A percentile compares a stretch with the other conserved stretches of the same genome.
Conservation (phyloP, 2,113 vertebrate species). For the Callionymus lyra region DNA sequence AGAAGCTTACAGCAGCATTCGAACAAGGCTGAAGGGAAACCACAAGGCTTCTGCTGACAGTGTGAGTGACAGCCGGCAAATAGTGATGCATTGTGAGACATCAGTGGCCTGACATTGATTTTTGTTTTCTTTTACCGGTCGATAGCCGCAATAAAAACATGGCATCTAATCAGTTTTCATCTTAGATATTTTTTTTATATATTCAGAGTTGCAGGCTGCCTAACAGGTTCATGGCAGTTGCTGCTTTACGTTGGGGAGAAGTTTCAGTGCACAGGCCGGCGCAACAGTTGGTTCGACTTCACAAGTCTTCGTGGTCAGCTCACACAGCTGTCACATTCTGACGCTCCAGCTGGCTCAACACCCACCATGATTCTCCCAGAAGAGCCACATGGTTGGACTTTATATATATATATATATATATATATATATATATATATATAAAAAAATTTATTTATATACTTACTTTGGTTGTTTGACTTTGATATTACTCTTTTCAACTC, state of each 20-base stretch:
- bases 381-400: slow-evolving; percentile 14
- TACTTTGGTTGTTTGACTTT: not conserved
- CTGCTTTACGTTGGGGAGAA: no score
- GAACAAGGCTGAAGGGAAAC: slow-evolving; percentile 21
- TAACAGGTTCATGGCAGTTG: no score
- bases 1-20: slow-evolving; percentile 12
- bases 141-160: not conserved
- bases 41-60: slow-evolving; percentile 14
- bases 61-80: slow-evolving; percentile 32
- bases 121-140: slow-evolving; percentile 2
- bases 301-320: slow-evolving; percentile 34
- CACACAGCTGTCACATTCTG: slow-evolving; percentile 39
- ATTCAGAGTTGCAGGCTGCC: no score
- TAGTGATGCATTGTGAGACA: slow-evolving; percentile 25
- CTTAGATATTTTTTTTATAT: no score
- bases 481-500: not conserved
- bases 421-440: slow-evolving; percentile 1
- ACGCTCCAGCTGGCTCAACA: slow-evolving; percentile 30
- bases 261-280: no score
- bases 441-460: slow-evolving; percentile 11
- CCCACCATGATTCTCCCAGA: not conserved
- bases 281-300: slow-evolving; percentile 31
- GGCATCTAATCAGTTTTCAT: no score
- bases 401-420: slow-evolving; percentile 10
- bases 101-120: slow-evolving; percentile 9